These are phyloP conservation scores for Thrips palmi DNA, from an alignment of 1,140 invertebrate genomes.

Conservation along the genomic window DNA sequence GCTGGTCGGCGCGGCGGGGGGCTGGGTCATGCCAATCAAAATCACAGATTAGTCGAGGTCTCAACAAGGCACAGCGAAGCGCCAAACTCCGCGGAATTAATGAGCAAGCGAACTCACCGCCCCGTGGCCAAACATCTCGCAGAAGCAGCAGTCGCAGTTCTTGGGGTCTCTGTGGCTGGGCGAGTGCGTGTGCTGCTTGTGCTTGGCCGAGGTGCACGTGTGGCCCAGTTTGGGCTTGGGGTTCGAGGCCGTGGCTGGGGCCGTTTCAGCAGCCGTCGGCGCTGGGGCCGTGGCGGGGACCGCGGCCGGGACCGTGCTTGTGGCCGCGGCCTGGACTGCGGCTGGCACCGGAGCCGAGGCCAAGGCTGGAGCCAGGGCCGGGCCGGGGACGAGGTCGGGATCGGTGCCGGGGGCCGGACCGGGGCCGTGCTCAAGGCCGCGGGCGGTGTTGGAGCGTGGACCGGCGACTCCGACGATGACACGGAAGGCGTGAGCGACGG, in stretches of 20 bases:
- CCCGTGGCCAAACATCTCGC: slow-evolving; percentile 51
- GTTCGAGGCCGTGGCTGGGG: slow-evolving; percentile 1
- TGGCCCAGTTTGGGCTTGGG: background rate
- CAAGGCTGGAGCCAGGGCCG: background rate
- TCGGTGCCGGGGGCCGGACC: background rate
- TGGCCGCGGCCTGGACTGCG: slow-evolving; percentile 3
- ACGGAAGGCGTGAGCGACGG: slow-evolving; percentile 3
- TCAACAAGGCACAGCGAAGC: too few relatives aligned
- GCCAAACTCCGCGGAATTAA: slow-evolving; percentile 1
- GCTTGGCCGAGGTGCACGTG: slow-evolving; percentile 18
- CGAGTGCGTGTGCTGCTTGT: slow-evolving; percentile 24
- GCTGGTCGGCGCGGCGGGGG: too few relatives aligned
- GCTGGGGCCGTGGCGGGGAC: background rate
- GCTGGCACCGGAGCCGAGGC: background rate
- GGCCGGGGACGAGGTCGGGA: background rate
- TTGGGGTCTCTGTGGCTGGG: slow-evolving; percentile 31
- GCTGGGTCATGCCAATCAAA: too few relatives aligned
- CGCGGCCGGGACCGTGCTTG: background rate
- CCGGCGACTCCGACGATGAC: slow-evolving; percentile 6
- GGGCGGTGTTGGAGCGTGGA: slow-evolving; percentile 4
- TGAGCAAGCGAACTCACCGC: slow-evolving; percentile 27
- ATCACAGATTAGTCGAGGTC: too few relatives aligned
- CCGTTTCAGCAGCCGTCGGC: slow-evolving; percentile 4
- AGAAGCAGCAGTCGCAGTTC: slow-evolving; percentile 54
- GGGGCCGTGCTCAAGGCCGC: slow-evolving; percentile 3